Base-by-base conservation (phyloP, 2,888 invertebrate genomes). In the Colletes collaris region DNA sequence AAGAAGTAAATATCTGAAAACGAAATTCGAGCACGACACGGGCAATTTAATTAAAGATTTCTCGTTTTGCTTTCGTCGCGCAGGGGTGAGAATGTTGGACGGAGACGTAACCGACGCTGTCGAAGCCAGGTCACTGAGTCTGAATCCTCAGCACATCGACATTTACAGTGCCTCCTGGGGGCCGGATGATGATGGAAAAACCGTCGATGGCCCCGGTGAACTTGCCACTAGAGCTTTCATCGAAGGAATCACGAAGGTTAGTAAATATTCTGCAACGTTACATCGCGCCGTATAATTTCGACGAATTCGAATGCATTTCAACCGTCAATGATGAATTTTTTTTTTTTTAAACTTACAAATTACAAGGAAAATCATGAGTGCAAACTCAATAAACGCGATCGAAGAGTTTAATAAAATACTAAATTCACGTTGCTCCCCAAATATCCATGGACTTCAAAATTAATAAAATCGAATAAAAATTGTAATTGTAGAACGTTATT, bases 101-200 rank as follows among this genome's bases (percentile, higher is more conserved):
- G 99, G 99, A 46, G 98, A 99, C 93, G 99, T 99, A 71, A 99
- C 99, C 0, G 99, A 99, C 93, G 98, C 98, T 0, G 99, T 99
- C 10, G 99, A 99, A 94, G 99, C 99, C 1, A 95, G 97, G 80
- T 98, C 99, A 0, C 94, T 99, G 35, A 97, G 98, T 87, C 95
- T 98, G 72, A 98, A 98, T 93, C 97, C 98, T 37, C 98, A 99
- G 90, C 99, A 99, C 93, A 98, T 99, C 84, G 98, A 99, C 93
- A 98, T 99, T 88, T 99, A 99, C 94, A 98, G 98, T 90, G 99
- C 99, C 6, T 98, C 98, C 10, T 99, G 99, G 99, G 99, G 99
- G 1, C 99, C 99, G 0, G 99, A 99, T 90, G 99, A 99, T 92
- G 99, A 99, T 91, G 99, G 99, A 0, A 97, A 98, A 92, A 99